These are phyloP conservation scores for Crocallis elinguaria DNA, from an alignment of 2,888 invertebrate species.

Conservation along the genomic window DNA sequence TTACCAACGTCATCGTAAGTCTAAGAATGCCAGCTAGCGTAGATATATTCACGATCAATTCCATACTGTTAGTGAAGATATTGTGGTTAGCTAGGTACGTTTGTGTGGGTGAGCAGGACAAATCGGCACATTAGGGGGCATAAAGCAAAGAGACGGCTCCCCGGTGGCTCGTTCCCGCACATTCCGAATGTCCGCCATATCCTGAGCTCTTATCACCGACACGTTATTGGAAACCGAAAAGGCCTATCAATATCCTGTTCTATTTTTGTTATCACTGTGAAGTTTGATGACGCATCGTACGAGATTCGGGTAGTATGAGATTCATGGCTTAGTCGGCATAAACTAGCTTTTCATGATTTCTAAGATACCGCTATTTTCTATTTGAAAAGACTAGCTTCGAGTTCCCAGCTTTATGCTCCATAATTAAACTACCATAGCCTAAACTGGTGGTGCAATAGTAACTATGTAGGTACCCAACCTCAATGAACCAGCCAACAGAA, in stretches of 20 bases:
- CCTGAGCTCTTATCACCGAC: conserved; percentile 58
- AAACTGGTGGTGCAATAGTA: too few species aligned
- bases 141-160: conserved; percentile 60
- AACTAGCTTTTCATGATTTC: background rate
- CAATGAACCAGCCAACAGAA: too few species aligned
- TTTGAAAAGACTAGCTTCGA: background rate
- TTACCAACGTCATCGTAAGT: too few species aligned
- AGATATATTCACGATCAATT: conserved; percentile 4
- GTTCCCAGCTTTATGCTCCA: too few species aligned
- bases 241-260: conserved; percentile 65
- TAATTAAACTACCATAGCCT: too few species aligned
- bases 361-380: background rate
- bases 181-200: conserved; percentile 46
- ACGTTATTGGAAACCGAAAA: conserved; percentile 65
- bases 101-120: conserved; percentile 32
- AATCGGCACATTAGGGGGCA: conserved; percentile 55
- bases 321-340: conserved; percentile 14
- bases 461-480: too few species aligned
- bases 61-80: conserved; percentile 16
- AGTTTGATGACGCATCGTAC: conserved; percentile 22
- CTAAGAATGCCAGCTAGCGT: too few species aligned
- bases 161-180: conserved; percentile 50
- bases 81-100: conserved; percentile 14
- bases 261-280: conserved; percentile 51
- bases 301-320: conserved; percentile 18